Percentiles rank a stretch among this genome's conserved stretches.
phyloP scores from a whole-genome alignment of 2,888 invertebrate genomes.

The Chromoteleia sp. region DNA sequence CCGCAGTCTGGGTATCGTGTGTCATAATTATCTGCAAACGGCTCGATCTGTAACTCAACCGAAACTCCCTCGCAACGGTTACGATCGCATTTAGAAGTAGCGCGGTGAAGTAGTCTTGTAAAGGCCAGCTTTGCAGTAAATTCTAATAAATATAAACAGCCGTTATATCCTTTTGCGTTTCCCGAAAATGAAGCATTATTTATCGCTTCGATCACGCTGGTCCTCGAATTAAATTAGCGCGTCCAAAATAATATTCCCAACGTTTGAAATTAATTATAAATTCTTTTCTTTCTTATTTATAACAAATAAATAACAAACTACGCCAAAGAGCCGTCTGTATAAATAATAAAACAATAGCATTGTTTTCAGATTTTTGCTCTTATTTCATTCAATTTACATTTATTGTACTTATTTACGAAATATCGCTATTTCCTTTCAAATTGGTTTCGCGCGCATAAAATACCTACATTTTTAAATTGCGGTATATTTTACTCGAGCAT shows the following conservation, averaged over 20 bases:
- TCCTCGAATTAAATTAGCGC: constrained; percentile 31
- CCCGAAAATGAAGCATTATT: constrained; percentile 44
- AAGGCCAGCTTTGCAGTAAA: constrained; percentile 75
- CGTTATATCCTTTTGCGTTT: constrained; percentile 49
- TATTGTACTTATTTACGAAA: background rate
- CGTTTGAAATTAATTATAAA: background rate
- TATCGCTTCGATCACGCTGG: constrained; percentile 14
- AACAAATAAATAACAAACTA: background rate
- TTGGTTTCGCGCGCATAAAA: background rate
- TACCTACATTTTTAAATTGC: background rate
- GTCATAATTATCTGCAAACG: constrained; percentile 83
- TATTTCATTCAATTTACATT: background rate
- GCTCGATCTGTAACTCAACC: constrained; percentile 75
- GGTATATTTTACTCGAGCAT: background rate
- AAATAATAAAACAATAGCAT: no score
- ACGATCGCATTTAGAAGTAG: constrained; percentile 73
- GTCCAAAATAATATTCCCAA: background rate
- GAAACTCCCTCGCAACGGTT: constrained; percentile 74
- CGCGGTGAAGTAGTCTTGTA: constrained; percentile 67
- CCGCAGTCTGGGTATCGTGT: constrained; percentile 74
- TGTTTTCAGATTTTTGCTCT: no score
- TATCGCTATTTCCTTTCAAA: no score
- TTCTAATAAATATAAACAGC: constrained; percentile 79
- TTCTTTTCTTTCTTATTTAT: background rate
- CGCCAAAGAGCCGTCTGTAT: no score